Conservation (phyloP, 2,113 vertebrate genomes). For the Sorex araneus region DNA sequence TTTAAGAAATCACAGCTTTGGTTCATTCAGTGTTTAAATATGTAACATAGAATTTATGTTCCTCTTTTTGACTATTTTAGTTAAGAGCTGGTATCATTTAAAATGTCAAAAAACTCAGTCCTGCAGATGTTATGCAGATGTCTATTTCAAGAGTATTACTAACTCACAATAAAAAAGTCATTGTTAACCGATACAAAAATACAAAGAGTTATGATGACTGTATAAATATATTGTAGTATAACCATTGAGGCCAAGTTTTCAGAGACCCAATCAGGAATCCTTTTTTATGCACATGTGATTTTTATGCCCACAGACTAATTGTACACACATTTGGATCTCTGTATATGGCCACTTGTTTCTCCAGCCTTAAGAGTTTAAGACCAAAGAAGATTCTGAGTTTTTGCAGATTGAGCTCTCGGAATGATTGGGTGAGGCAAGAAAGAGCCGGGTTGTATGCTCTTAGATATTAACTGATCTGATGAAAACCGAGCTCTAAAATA, state of each 20-base stretch:
- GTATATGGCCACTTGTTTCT: constrained; percentile 28
- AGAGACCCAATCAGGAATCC: constrained; percentile 37
- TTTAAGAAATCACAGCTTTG: constrained; percentile 74
- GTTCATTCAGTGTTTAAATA: constrained; percentile 72
- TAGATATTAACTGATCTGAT: not conserved
- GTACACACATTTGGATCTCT: constrained; percentile 47
- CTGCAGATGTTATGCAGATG: constrained; percentile 79
- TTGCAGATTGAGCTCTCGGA: constrained; percentile 33
- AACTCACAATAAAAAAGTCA: constrained; percentile 67
- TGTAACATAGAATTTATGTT: constrained; percentile 45
- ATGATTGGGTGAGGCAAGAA: not conserved
- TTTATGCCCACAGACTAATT: constrained; percentile 51
- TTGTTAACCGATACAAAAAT: constrained; percentile 69
- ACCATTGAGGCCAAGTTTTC: constrained; percentile 49
- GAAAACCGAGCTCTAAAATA: constrained; percentile 29
- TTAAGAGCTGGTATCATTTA: constrained; percentile 76
- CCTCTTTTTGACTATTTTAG: constrained; percentile 45
- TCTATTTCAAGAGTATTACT: constrained; percentile 68
- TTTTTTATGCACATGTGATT: constrained; percentile 38
- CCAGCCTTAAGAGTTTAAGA: constrained; percentile 16
- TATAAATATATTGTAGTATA: constrained; percentile 48
- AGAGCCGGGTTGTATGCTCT: not conserved
- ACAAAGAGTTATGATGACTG: not conserved
- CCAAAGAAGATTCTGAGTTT: not conserved
- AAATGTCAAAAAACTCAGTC: constrained; percentile 66